Conservation (phyloP, 2,888 invertebrate species). For the Epinotia bilunana region DNA sequence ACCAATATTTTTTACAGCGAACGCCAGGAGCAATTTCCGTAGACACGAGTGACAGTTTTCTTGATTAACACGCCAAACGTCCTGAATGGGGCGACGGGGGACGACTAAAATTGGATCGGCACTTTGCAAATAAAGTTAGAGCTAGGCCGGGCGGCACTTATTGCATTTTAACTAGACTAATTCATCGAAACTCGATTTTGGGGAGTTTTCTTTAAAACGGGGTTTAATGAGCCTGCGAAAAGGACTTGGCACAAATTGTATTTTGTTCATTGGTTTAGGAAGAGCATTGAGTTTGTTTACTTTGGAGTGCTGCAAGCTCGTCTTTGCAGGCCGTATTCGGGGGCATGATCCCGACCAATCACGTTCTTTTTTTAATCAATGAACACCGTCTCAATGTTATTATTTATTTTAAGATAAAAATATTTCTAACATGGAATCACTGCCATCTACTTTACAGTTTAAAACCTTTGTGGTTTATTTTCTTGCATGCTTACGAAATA, state of each 20-base stretch:
- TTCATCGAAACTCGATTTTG: slow-evolving; percentile 72
- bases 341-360: too few species aligned
- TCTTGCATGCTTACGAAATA: too few species aligned
- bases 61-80: slow-evolving; percentile 58
- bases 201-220: slow-evolving; percentile 56
- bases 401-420: too few species aligned
- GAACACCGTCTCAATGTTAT: too few species aligned
- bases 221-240: slow-evolving; percentile 48
- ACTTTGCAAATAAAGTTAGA: slow-evolving; percentile 74
- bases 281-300: background rate
- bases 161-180: slow-evolving; percentile 79
- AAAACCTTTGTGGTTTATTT: too few species aligned
- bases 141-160: slow-evolving; percentile 70
- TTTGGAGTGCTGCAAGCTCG: background rate
- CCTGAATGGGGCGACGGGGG: slow-evolving; percentile 56
- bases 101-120: slow-evolving; percentile 71
- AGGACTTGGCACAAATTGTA: background rate
- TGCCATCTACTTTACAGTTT: too few species aligned
- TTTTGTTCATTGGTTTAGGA: background rate
- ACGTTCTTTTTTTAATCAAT: too few species aligned
- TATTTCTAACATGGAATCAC: too few species aligned
- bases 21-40: slow-evolving; percentile 52
- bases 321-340: too few species aligned
- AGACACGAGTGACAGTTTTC: slow-evolving; percentile 55
- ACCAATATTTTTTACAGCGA: slow-evolving; percentile 50